Conservation (phyloP, 2,113 vertebrate species). For the Hypomesus transpacificus region DNA sequence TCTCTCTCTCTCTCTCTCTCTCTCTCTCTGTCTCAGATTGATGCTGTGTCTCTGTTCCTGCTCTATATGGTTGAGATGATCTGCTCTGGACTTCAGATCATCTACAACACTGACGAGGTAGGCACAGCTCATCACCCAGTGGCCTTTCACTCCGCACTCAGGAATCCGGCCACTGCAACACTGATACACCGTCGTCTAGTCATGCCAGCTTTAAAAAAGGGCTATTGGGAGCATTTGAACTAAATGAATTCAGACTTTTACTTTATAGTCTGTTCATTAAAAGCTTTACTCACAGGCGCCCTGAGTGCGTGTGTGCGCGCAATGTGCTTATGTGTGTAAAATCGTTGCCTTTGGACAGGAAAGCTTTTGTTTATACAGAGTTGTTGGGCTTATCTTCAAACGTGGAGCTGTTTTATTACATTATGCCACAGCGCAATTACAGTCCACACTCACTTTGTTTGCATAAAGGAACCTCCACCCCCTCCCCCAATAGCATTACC, state of each 20-base stretch:
- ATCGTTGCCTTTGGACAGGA: conserved; percentile 34
- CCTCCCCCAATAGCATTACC: conserved; percentile 25
- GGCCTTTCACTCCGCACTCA: neutral
- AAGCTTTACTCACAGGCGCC: conserved; percentile 50
- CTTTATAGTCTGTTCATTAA: conserved; percentile 36
- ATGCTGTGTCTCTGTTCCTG: conserved; percentile 88
- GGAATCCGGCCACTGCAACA: too few species aligned
- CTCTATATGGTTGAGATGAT: conserved; percentile 99
- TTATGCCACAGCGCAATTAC: conserved; percentile 45
- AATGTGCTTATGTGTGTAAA: conserved; percentile 2
- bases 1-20: conserved; percentile 21
- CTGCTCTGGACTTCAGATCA: conserved; percentile 93
- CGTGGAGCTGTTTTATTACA: conserved; percentile 36
- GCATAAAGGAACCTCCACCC: conserved; percentile 17
- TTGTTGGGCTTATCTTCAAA: conserved; percentile 48
- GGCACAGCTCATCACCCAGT: neutral
- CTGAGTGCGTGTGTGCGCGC: neutral
- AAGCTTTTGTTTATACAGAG: conserved; percentile 45
- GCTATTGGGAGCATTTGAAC: conserved; percentile 44
- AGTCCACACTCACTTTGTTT: conserved; percentile 37
- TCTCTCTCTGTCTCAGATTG: conserved; percentile 77
- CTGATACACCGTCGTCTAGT: too few species aligned
- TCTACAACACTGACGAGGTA: conserved; percentile 99
- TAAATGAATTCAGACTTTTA: conserved; percentile 54
- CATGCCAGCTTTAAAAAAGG: neutral